phyloP scores from a whole-genome alignment of 2,797 vertebrate species.

The Argyrosomus regius region DNA sequence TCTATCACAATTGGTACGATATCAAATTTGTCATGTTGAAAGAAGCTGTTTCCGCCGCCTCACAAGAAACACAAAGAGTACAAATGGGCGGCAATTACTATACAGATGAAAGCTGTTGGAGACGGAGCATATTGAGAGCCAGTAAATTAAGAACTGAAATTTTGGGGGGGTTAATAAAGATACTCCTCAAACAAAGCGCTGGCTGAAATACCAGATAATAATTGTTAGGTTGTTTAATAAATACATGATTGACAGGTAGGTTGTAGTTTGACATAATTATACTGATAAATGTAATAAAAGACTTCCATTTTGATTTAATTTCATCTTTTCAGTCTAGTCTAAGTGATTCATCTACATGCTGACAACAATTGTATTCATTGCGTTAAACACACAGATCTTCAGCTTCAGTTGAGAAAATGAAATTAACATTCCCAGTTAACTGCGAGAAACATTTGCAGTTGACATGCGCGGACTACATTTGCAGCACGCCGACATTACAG shows the following conservation, averaged over 20 bases:
- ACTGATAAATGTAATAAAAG: not conserved
- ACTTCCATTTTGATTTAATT: not conserved
- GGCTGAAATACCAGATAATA: not conserved
- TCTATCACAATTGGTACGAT: not conserved
- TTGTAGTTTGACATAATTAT: not conserved
- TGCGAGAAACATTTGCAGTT: constrained; percentile 20
- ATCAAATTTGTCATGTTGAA: constrained; percentile 28
- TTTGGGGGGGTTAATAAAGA: not conserved
- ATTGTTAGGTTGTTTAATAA: not conserved
- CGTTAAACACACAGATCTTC: constrained; percentile 10
- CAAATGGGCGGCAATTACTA: constrained; percentile 3
- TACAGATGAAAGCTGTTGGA: constrained; percentile 16
- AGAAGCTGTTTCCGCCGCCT: not conserved
- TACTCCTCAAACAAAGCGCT: constrained; percentile 1
- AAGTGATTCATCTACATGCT: not conserved
- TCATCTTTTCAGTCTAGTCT: not conserved
- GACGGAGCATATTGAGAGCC: not conserved
- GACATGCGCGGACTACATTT: constrained; percentile 38
- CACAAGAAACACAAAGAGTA: constrained; percentile 30
- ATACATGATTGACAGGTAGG: not conserved
- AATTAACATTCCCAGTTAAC: constrained; percentile 35
- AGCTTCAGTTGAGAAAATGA: constrained; percentile 16
- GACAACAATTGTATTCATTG: not conserved
- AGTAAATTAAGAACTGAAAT: not conserved
- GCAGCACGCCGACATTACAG: constrained; percentile 26